Evolutionary conservation across 92 coral and sea anemone genomes (phyloP), one percentile per base, ranked within the genome.

Genomic region (Epizoanthus rinbou): DNA sequence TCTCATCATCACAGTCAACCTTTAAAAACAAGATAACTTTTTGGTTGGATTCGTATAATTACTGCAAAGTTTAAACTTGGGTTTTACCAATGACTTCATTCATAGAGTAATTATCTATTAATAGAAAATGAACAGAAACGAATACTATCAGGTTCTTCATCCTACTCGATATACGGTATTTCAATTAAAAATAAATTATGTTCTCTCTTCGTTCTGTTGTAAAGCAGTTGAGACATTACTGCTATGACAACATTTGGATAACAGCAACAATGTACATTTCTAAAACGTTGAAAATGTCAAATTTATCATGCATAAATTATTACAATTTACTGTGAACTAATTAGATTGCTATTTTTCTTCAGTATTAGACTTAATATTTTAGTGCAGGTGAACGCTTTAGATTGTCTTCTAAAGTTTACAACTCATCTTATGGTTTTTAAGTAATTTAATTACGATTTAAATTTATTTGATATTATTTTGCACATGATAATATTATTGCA

Each of bases 1-100:
- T 81, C 10, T 87, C 97, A 43, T 92, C 98, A 9, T 80, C 94
- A 52, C 93, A 88, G 69, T 97, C 98, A 71, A 85, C 86, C 99
- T 97, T 73, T 31, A 82, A 72, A 14, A 50, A 50, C 54, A 50
- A 50, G 3, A 13, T 50, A 50, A 9, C 54, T 9, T 50, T 50
- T 50, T 11, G 14, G 54, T 50, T 50, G 54, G 54, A 50, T 50
- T 50, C 54, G 9, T 50, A 50, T 50, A 15, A 50, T 50, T 64
- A 16, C 35, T 64, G 22, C 24, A 64, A 17, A 13, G 54, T 50
- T 9, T 50, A 50, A 50, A 50, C 54, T 50, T 10, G 15, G 14
- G 13, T 50, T 9, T 50, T 50, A 50, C 54, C 54, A 50, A 50
- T 50, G 2, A 11, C 16, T 50, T 11, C 9, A 50, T 50, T 50